Evolutionary conservation across 2,113 vertebrate species (phyloP).

Genomic region (Rhinogobius similis): DNA sequence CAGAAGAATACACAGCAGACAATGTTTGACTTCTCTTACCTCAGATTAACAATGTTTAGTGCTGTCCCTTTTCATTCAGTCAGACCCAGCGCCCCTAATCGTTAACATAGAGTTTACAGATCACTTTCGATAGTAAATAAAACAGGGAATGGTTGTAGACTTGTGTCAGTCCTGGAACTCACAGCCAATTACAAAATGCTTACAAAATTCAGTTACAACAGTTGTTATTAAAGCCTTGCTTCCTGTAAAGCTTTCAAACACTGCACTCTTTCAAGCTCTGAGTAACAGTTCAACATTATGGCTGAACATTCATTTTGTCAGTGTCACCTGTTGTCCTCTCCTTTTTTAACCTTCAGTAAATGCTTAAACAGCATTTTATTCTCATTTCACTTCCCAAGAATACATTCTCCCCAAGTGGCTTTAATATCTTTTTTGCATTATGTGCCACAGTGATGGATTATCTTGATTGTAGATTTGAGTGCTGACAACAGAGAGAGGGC

Average conservation of each 20-base stretch:
- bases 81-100: too few relatives aligned
- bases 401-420: constrained; percentile 66
- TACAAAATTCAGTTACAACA: too few relatives aligned
- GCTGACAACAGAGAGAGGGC: constrained; percentile 57
- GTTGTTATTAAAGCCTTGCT: not conserved
- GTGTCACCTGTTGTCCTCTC: constrained; percentile 31
- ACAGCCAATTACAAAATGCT: not conserved
- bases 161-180: too few relatives aligned
- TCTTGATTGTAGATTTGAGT: constrained; percentile 70
- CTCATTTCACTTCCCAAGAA: constrained; percentile 58
- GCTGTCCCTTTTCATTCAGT: too few relatives aligned
- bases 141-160: too few relatives aligned
- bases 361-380: constrained; percentile 74
- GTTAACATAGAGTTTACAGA: too few relatives aligned
- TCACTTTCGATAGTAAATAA: too few relatives aligned
- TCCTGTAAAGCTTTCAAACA: not conserved
- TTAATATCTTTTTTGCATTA: constrained; percentile 74
- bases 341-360: constrained; percentile 68
- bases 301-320: constrained; percentile 27
- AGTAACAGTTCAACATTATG: constrained; percentile 18
- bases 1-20: too few relatives aligned
- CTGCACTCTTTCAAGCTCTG: not conserved
- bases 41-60: too few relatives aligned
- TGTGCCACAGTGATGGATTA: constrained; percentile 77
- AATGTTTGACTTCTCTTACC: too few relatives aligned